These are phyloP conservation scores for Listronotus oregonensis DNA, from an alignment of 1,140 invertebrate species.

Conservation along the genomic window DNA sequence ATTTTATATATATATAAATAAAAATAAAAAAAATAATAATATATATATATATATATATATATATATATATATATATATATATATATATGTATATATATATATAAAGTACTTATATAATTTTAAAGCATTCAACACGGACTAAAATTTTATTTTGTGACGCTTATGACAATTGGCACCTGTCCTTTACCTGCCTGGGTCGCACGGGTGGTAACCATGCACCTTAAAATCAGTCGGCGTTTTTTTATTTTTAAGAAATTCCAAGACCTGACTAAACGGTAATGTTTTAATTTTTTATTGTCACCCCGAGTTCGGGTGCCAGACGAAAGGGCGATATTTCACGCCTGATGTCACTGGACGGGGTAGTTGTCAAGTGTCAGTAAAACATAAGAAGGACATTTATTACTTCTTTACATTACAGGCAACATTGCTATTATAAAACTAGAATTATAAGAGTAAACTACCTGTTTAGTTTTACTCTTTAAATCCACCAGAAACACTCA, in stretches of 20 bases:
- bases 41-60: too few species aligned
- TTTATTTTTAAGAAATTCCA: conserved; percentile 24
- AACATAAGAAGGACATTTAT: conserved; percentile 2
- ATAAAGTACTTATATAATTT: too few species aligned
- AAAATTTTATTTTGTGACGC: too few species aligned
- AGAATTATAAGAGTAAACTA: background rate
- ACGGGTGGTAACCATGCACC: conserved; percentile 27
- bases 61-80: too few species aligned
- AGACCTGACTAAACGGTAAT: conserved; percentile 33
- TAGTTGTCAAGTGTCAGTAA: conserved; percentile 10
- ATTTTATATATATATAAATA: too few species aligned
- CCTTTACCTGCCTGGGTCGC: conserved; percentile 23
- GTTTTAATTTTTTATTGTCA: conserved; percentile 40
- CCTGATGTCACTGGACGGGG: conserved; percentile 14
- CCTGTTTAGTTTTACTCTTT: too few species aligned
- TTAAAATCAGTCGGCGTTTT: conserved; percentile 7
- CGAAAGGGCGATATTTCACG: conserved; percentile 31
- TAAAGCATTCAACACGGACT: too few species aligned
- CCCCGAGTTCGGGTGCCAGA: conserved; percentile 22
- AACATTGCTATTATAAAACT: background rate
- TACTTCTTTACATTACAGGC: background rate
- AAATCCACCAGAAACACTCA: too few species aligned
- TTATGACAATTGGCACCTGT: background rate
- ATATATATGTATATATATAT: too few species aligned
- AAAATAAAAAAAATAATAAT: too few species aligned